phyloP scores from a whole-genome alignment of 2,113 vertebrate genomes.

The Ochotona princeps region DNA sequence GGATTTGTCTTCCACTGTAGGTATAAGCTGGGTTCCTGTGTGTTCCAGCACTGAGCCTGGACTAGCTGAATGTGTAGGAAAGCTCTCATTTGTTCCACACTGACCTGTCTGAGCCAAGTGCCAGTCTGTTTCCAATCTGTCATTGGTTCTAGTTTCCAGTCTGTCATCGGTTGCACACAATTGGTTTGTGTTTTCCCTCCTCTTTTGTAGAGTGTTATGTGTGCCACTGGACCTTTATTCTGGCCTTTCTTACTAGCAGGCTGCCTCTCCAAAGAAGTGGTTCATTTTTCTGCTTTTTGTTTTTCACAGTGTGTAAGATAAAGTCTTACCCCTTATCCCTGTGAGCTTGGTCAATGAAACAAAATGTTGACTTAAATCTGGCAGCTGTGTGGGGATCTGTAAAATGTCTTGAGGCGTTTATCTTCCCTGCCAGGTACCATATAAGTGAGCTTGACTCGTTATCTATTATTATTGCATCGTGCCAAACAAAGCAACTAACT shows the following conservation, averaged over 20 bases:
- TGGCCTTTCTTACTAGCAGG: background rate
- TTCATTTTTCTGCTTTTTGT: background rate
- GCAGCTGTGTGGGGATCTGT: background rate
- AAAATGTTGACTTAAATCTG: background rate
- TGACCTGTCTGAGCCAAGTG: background rate
- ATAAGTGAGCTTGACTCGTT: background rate
- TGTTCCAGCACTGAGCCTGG: background rate
- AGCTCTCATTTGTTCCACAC: background rate
- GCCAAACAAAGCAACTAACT: background rate
- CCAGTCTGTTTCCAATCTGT: background rate
- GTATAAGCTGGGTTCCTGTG: background rate
- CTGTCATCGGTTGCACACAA: background rate
- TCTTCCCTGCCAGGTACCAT: background rate
- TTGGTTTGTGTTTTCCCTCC: conserved; percentile 30
- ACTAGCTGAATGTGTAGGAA: background rate
- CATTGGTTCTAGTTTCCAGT: background rate
- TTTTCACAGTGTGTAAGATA: background rate
- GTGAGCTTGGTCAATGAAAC: background rate
- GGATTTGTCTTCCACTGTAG: background rate
- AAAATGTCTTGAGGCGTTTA: background rate
- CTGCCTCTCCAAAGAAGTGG: background rate
- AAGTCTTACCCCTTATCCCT: background rate
- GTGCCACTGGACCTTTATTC: conserved; percentile 19
- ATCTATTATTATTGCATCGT: background rate
- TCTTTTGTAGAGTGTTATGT: background rate